Evolutionary conservation across 1,140 invertebrate species (phyloP).

Genomic region (Araneus ventricosus): DNA sequence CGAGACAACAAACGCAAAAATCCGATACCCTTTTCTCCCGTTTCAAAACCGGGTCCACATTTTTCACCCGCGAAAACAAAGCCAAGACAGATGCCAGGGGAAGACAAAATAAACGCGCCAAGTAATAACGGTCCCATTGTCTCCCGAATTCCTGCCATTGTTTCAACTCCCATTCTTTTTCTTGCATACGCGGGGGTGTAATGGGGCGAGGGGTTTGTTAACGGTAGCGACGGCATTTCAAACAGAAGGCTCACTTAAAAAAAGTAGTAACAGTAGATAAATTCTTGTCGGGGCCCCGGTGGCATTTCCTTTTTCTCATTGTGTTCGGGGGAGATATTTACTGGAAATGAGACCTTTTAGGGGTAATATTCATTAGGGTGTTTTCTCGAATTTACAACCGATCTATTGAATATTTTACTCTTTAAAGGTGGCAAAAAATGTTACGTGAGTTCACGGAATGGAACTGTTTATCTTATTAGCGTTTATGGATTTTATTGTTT

Average conservation of each 20-base stretch:
- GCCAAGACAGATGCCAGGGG: background rate
- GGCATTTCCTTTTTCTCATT: background rate
- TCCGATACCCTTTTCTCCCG: constrained; percentile 20
- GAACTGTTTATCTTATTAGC: no score
- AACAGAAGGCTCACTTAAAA: background rate
- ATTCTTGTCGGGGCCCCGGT: background rate
- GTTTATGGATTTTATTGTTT: no score
- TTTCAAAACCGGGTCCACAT: constrained; percentile 22
- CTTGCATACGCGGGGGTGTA: constrained; percentile 8
- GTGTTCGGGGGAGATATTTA: background rate
- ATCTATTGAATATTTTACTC: background rate
- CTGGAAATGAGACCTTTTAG: background rate
- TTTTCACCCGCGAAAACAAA: constrained; percentile 38
- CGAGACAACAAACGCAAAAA: constrained; percentile 7
- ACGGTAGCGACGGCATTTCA: constrained; percentile 34
- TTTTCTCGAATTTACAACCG: background rate
- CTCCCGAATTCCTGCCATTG: constrained; percentile 44
- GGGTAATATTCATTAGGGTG: background rate
- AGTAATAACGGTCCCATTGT: constrained; percentile 50
- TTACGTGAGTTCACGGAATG: no score
- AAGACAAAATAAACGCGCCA: constrained; percentile 5
- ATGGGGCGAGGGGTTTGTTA: background rate
- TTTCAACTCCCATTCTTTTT: constrained; percentile 26
- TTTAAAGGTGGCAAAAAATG: no score
- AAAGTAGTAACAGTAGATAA: background rate